Evolutionary conservation across 1,140 invertebrate species (phyloP).

Genomic region (Cydia strobilella): DNA sequence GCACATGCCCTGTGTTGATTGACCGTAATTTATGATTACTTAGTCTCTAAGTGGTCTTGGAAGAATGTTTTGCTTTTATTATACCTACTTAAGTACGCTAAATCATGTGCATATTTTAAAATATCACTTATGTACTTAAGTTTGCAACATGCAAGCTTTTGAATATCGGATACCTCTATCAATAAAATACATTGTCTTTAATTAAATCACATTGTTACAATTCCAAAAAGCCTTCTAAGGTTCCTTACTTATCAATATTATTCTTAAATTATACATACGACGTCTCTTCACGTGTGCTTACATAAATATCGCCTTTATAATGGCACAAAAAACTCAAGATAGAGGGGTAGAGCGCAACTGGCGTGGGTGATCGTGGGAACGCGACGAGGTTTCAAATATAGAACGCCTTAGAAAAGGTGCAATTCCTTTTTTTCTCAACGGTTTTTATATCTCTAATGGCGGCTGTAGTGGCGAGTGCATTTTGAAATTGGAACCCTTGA

Average conservation of each 20-base stretch:
- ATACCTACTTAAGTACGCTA: background rate
- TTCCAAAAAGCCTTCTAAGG: background rate
- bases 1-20: constrained; percentile 66
- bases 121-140: background rate
- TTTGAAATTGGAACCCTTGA: constrained; percentile 55
- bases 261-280: constrained; percentile 31
- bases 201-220: constrained; percentile 25
- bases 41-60: constrained; percentile 57
- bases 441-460: constrained; percentile 62
- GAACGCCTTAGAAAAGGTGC: constrained; percentile 78
- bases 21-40: constrained; percentile 66
- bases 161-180: background rate
- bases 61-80: constrained; percentile 60
- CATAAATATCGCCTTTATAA: constrained; percentile 59
- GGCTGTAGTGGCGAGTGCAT: constrained; percentile 50
- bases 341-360: constrained; percentile 71
- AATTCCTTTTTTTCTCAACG: constrained; percentile 66
- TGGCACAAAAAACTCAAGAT: constrained; percentile 62
- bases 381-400: constrained; percentile 72
- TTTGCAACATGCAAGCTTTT: background rate
- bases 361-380: constrained; percentile 77
- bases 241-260: constrained; percentile 18
- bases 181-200: constrained; percentile 43
- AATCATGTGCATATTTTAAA: no score
- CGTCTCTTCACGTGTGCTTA: constrained; percentile 44